Conservation (phyloP, 2,113 vertebrate genomes). For the Serinus canaria region DNA sequence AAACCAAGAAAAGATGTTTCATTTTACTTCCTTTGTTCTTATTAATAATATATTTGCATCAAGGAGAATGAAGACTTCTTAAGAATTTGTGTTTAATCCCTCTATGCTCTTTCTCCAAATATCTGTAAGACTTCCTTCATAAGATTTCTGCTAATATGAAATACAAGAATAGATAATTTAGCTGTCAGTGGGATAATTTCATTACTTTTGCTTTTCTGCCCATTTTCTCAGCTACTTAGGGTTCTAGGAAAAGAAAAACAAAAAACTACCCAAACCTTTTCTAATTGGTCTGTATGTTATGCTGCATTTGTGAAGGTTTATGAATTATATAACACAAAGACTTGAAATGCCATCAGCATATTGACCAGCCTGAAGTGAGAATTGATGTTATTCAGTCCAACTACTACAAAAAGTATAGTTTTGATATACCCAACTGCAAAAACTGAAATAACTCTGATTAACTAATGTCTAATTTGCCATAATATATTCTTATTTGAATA, state of each 20-base stretch:
- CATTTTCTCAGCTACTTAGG: neutral
- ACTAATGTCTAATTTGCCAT: neutral
- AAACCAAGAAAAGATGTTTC: neutral
- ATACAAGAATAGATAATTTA: neutral
- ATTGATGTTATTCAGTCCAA: neutral
- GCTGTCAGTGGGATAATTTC: neutral
- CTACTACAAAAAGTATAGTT: neutral
- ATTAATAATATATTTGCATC: neutral
- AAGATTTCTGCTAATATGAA: neutral
- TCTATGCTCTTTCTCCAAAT: neutral
- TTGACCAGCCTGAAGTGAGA: neutral
- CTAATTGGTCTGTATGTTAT: neutral
- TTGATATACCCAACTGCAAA: neutral
- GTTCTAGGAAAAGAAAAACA: neutral
- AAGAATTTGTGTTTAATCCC: neutral
- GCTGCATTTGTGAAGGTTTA: neutral
- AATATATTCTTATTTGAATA: neutral
- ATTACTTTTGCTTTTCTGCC: neutral
- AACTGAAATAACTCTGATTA: neutral
- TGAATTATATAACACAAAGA: neutral
- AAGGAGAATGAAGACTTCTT: neutral
- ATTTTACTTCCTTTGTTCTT: neutral
- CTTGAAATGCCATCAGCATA: neutral
- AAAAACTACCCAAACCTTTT: neutral
- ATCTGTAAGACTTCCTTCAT: neutral